phyloP scores from a whole-genome alignment of 2,888 invertebrate genomes.

The Elysia crispata region DNA sequence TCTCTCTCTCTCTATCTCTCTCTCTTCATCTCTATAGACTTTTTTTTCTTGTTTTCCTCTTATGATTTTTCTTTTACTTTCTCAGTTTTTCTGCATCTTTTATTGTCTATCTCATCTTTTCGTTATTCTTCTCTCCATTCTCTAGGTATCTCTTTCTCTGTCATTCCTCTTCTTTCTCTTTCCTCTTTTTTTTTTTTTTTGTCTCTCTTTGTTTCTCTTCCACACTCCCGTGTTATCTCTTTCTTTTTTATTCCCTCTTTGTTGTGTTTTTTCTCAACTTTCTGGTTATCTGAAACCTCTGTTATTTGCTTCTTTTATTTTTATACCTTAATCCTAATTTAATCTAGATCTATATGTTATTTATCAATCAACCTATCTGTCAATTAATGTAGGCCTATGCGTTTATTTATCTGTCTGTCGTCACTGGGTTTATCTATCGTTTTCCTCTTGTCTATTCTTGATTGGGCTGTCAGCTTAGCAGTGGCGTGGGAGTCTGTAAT shows the following conservation, averaged over 20 bases:
- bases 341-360: too few species aligned
- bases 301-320: too few species aligned
- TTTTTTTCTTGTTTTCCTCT: not conserved
- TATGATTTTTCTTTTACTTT: conserved; percentile 11
- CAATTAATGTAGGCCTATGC: too few species aligned
- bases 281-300: too few species aligned
- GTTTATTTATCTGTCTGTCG: too few species aligned
- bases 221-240: not conserved
- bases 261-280: not conserved
- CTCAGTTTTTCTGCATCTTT: conserved; percentile 17
- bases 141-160: not conserved
- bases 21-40: not conserved
- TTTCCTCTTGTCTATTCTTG: too few species aligned
- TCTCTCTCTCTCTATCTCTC: not conserved
- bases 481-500: too few species aligned
- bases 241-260: not conserved
- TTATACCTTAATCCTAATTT: too few species aligned
- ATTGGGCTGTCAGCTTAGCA: too few species aligned
- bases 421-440: too few species aligned
- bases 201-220: not conserved
- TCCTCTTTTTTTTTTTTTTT: not conserved
- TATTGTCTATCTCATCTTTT: conserved; percentile 14
- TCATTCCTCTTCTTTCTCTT: not conserved
- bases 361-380: too few species aligned
- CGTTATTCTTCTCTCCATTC: not conserved